Evolutionary conservation across 53 echinoderm and acorn worm species (phyloP).

Genomic region (Echinarachnius parma): DNA sequence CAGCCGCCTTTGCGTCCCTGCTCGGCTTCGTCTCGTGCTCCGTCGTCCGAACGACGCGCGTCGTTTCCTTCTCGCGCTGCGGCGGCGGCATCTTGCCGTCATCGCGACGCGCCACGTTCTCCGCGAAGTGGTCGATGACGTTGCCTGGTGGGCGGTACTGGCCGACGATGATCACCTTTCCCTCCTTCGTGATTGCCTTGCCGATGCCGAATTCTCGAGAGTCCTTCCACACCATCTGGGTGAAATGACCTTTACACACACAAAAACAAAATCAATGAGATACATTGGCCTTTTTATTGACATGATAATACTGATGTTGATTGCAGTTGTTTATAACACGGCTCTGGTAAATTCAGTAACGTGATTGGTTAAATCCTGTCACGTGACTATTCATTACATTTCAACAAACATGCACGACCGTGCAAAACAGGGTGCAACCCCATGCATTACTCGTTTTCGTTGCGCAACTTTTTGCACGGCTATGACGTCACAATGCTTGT

Average conservation of each 20-base stretch:
- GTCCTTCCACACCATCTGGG: slow-evolving; percentile 98
- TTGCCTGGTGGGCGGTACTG: slow-evolving; percentile 92
- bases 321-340: no score
- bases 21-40: slow-evolving; percentile 18
- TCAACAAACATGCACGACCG: no score
- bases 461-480: no score
- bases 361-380: no score
- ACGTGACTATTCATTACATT: no score
- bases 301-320: no score
- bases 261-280: no score
- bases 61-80: slow-evolving; percentile 42
- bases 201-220: slow-evolving; percentile 87
- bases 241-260: slow-evolving; percentile 99
- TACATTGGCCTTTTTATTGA: no score
- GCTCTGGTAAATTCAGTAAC: no score
- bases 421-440: no score
- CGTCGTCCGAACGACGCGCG: slow-evolving; percentile 26
- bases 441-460: no score
- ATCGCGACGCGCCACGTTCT: slow-evolving; percentile 65
- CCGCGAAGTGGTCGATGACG: slow-evolving; percentile 78
- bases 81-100: slow-evolving; percentile 73
- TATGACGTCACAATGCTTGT: no score
- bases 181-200: slow-evolving; percentile 76
- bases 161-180: slow-evolving; percentile 80
- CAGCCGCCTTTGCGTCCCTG: slow-evolving; percentile 21